Base-by-base conservation (phyloP, 2,888 invertebrate genomes). In the Dolichopus griseipennis region DNA sequence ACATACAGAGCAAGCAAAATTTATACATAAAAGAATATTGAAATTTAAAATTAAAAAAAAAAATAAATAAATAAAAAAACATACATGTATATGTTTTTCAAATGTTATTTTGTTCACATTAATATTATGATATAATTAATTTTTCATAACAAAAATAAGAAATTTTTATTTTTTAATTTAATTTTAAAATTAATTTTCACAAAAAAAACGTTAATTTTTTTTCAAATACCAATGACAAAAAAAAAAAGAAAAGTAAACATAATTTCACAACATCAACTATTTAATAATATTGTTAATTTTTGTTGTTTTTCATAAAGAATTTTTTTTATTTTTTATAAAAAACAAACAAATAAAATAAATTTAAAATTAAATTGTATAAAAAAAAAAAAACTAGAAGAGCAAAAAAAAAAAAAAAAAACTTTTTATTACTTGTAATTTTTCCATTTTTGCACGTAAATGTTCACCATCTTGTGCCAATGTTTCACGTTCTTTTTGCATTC, bases 401-500 rank as follows among this genome's bases (percentile, higher is more conserved):
- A 41, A 64, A 15, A 64, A 64, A 33, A 37, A 64, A 64, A 64
- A 34, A 34, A 64, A 8, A 62, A 22, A 22, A 10, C 21, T 22
- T 65, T 64, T 68, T 68, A 72, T 75, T 81, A 93, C 93, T 88
- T 94, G 93, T 69, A 90, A 87, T 79, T 95, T 94, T 74, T 95
- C 95, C 75, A 90, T 88, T 83, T 95, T 95, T 78, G 95, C 95
- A 74, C 90, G 87, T 77, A 93, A 86, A 74, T 95, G 86, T 78
- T 95, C 95, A 69, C 89, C 88, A 75, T 95, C 95, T 72, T 92
- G 79, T 76, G 92, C 91, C 34, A 91, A 88, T 4, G 90, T 87
- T 80, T 95, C 95, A 67, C 93, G 86, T 80, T 96, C 95, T 80
- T 95, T 95, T 82, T 94, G 94, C 77, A 94, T 87, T 68, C 95